Base-by-base conservation (phyloP, 2,888 invertebrate genomes). In the Apamea crenata region DNA sequence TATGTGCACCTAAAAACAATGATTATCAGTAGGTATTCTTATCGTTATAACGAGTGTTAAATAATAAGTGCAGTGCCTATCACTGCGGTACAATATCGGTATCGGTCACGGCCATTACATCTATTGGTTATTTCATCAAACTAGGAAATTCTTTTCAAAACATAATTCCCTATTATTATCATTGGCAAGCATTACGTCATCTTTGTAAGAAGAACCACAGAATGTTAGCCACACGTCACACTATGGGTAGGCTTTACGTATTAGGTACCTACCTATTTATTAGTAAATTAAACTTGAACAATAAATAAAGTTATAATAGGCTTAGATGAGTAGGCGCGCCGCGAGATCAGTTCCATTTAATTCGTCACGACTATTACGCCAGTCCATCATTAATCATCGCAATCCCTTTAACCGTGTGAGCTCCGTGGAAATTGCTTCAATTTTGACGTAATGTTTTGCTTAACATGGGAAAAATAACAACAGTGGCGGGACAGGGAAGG, bases 121-220 rank as follows among this genome's bases (percentile, higher is more conserved):
- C 83, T 86, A 83, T 85, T 80, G 61, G 85, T 86, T 84, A 88
- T 91, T 92, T 91, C 88, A 87, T 86, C 89, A 86, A 88, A 91
- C 86, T 89, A 89, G 92, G 92, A 92, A 92, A 90, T 90, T 90
- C 90, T 91, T 93, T 92, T 91, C 88, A 91, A 90, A 94, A 92
- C 91, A 92, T 84, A 78, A 87, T 89, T 87, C 85, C 83, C 89
- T 91, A 91, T 90, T 91, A 89, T 84, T 91, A 90, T 84, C 87
- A 87, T 78, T 85, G 77, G 79, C 75, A 79, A 88, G 82, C 67
- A 78, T 90, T 81, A 86, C 90, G 91, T 91, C 91, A 91, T 84
- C 77, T 76, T 72, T 81, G 78, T 75, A 65, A 81, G 75, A 78
- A 81, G 81, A 86, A 85, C 68, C 84, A 76, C 65, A 65, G 25